A percentile compares a stretch with the other conserved stretches of the same genome.
These are phyloP conservation scores for Chondrosia reniformis DNA, from an alignment of 37 sponge, comb jelly and placozoan species.

Conservation along the genomic window DNA sequence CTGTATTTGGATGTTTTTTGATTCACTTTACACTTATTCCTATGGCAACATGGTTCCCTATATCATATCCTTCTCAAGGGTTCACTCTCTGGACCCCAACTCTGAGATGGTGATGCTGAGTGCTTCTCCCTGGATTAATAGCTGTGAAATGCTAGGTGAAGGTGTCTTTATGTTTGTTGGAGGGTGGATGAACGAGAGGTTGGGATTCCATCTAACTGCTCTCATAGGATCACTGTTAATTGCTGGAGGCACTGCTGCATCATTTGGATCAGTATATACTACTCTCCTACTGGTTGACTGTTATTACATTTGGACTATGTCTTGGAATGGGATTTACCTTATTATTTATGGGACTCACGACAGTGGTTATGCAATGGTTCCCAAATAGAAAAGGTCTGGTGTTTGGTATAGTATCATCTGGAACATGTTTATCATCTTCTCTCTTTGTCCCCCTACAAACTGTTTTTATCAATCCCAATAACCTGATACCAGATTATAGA, in stretches of 20 bases:
- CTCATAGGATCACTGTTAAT: constrained; percentile 7
- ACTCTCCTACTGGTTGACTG: constrained; percentile 24
- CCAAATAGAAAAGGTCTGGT: constrained; percentile 27
- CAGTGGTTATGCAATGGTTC: constrained; percentile 37
- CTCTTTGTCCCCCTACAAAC: constrained; percentile 38
- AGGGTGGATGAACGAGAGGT: constrained; percentile 29
- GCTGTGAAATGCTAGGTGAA: constrained; percentile 12
- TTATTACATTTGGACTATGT: constrained; percentile 25
- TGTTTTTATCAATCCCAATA: constrained; percentile 35
- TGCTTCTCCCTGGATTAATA: constrained; percentile 28
- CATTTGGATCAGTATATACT: neutral
- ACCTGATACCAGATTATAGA: neutral
- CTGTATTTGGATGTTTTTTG: too few species aligned
- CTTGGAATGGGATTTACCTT: constrained; percentile 24
- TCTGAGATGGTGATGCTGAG: neutral
- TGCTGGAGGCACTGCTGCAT: neutral
- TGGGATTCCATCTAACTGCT: constrained; percentile 25
- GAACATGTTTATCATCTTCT: constrained; percentile 21
- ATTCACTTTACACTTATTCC: too few species aligned
- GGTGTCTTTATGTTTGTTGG: constrained; percentile 32
- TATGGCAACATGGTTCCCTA: constrained; percentile 38
- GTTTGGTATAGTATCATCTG: constrained; percentile 26
- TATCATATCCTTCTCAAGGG: constrained; percentile 22
- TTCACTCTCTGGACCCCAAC: neutral
- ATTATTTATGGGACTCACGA: constrained; percentile 4